phyloP scores from a whole-genome alignment of 2,113 vertebrate genomes.

The human (Homo sapiens) region GRCh38 chr21:39798501-39799000 shows the following conservation, averaged over 20 bases:
- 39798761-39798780: fast-evolving
- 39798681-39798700: neutral
- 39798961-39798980: neutral
- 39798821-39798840: fast-evolving
- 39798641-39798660: too few species aligned
- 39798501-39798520: fast-evolving
- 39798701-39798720: neutral
- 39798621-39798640: fast-evolving
- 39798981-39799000: neutral
- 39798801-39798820: fast-evolving
- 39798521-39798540: neutral
- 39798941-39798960: neutral
- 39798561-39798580: neutral
- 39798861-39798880: too few species aligned
- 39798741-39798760: neutral
- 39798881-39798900: neutral
- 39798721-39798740: fast-evolving
- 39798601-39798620: neutral
- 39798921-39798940: neutral
- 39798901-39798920: neutral
- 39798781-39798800: fast-evolving
- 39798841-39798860: neutral
- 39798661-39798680: neutral
- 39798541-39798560: neutral
- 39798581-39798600: neutral